Percentiles rank a stretch among this genome's conserved stretches.
Conservation (phyloP, 1,140 invertebrate genomes). For the Dufourea novaeangliae region DNA sequence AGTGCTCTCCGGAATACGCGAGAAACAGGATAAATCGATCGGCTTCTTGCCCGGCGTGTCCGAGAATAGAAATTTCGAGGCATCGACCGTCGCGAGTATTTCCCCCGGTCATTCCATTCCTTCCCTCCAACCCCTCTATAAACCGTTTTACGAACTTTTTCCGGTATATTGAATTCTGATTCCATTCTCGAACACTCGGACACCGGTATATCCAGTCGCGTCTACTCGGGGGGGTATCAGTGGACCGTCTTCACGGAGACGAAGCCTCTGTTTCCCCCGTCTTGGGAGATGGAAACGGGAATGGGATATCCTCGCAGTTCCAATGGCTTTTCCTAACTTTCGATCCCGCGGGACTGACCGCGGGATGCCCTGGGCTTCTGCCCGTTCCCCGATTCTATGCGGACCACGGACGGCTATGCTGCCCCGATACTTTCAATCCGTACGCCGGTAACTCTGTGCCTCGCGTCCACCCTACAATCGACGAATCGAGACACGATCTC, state of each 20-base stretch:
- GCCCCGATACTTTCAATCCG: background rate
- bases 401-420: background rate
- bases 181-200: slow-evolving; percentile 55
- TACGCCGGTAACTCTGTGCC: background rate
- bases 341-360: slow-evolving; percentile 63
- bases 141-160: slow-evolving; percentile 47
- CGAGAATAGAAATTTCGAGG: slow-evolving; percentile 29
- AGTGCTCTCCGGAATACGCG: too few species aligned
- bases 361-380: slow-evolving; percentile 41
- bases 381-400: slow-evolving; percentile 13
- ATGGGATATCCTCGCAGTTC: slow-evolving; percentile 65
- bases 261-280: slow-evolving; percentile 52
- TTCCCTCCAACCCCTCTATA: background rate
- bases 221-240: slow-evolving; percentile 70
- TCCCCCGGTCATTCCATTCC: background rate
- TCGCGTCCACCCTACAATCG: slow-evolving; percentile 40
- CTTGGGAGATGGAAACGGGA: slow-evolving; percentile 66
- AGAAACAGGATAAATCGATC: slow-evolving; percentile 38
- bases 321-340: slow-evolving; percentile 72
- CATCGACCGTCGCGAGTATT: slow-evolving; percentile 11
- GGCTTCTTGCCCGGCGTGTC: background rate
- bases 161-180: slow-evolving; percentile 72
- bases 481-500: slow-evolving; percentile 15
- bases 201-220: slow-evolving; percentile 46
- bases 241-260: slow-evolving; percentile 47